phyloP scores from a whole-genome alignment of 1,140 invertebrate genomes.

The Coptotermes formosanus region DNA sequence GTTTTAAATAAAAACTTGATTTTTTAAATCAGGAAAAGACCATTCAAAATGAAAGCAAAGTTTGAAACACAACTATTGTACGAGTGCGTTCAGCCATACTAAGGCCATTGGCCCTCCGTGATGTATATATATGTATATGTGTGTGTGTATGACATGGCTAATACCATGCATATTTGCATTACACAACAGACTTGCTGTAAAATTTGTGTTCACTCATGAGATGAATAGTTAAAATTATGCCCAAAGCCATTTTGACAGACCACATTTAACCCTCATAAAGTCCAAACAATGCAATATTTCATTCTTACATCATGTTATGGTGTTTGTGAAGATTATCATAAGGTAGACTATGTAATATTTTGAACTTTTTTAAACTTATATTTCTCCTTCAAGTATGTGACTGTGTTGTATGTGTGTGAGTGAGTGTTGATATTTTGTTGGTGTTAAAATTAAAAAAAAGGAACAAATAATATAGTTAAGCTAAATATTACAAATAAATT shows the following conservation, averaged over 20 bases:
- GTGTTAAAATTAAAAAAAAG: background rate
- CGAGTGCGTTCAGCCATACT: too few relatives aligned
- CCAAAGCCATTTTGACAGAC: background rate
- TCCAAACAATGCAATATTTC: background rate
- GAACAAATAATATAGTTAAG: conserved; percentile 15
- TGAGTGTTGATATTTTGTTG: background rate
- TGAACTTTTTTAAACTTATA: background rate
- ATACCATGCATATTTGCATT: too few relatives aligned
- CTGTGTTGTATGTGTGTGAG: conserved; percentile 4
- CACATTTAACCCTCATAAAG: background rate
- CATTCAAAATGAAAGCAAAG: too few relatives aligned
- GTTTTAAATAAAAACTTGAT: too few relatives aligned
- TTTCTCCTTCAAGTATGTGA: background rate
- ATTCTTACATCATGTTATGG: conserved; percentile 9
- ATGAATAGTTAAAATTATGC: background rate
- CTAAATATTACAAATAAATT: background rate
- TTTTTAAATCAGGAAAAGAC: too few relatives aligned
- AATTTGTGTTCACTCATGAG: background rate
- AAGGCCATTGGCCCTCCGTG: too few relatives aligned
- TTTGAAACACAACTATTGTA: too few relatives aligned
- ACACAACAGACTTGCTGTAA: background rate
- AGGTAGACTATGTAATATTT: conserved; percentile 17
- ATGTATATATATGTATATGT: too few relatives aligned
- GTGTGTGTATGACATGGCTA: too few relatives aligned
- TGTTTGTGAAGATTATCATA: background rate